phyloP scores from a whole-genome alignment of 2,888 invertebrate species.

The Phyto melanocephala region DNA sequence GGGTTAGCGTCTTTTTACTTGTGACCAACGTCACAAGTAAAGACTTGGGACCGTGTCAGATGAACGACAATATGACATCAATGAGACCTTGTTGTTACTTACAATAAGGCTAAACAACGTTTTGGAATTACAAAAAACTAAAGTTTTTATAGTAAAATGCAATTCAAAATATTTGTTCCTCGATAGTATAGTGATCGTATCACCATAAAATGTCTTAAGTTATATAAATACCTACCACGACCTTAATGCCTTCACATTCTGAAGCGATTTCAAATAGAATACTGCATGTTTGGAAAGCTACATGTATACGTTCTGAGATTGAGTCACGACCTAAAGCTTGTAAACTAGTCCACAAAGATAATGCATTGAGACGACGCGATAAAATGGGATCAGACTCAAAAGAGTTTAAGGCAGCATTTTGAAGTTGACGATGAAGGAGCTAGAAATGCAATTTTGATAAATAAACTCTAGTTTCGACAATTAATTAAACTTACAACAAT shows the following conservation, averaged over 20 bases:
- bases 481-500: constrained; percentile 94
- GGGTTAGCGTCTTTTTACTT: too few relatives aligned
- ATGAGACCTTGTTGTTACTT: too few relatives aligned
- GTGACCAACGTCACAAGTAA: too few relatives aligned
- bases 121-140: too few relatives aligned
- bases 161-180: not conserved
- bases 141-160: too few relatives aligned
- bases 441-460: constrained; percentile 64
- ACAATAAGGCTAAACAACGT: too few relatives aligned
- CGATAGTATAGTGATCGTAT: constrained; percentile 10
- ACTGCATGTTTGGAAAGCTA: constrained; percentile 87
- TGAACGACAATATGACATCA: too few relatives aligned
- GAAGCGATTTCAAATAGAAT: constrained; percentile 79
- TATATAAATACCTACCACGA: constrained; percentile 82
- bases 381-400: constrained; percentile 79
- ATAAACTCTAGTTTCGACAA: not conserved
- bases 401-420: constrained; percentile 76
- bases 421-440: constrained; percentile 77
- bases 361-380: constrained; percentile 83
- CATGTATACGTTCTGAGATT: constrained; percentile 84
- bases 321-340: constrained; percentile 86
- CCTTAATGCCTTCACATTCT: constrained; percentile 84
- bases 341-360: constrained; percentile 91
- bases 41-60: too few relatives aligned
- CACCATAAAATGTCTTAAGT: not conserved